Conservation (phyloP, 1,140 invertebrate species). For the Triops longicaudatus region DNA sequence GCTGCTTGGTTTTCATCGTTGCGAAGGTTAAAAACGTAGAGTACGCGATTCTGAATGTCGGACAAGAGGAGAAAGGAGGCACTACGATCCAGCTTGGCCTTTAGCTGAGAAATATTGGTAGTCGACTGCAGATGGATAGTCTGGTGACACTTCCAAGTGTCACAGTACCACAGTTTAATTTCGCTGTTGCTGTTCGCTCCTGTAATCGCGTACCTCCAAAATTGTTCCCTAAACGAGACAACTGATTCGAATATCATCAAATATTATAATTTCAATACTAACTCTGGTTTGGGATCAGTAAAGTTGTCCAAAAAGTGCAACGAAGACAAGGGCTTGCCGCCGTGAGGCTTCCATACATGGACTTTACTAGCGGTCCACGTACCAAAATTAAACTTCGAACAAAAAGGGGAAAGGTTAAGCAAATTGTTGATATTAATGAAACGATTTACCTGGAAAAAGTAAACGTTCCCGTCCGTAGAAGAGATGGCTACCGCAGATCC, state of each 20-base stretch:
- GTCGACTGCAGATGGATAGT: constrained; percentile 56
- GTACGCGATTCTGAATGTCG: constrained; percentile 57
- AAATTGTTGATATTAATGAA: too few species aligned
- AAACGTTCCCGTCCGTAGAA: constrained; percentile 73
- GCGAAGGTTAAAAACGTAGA: constrained; percentile 24
- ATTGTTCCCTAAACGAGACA: constrained; percentile 54
- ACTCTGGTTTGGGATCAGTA: constrained; percentile 70
- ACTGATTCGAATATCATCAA: constrained; percentile 17
- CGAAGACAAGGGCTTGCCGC: constrained; percentile 69
- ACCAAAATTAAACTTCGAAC: constrained; percentile 41
- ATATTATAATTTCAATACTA: constrained; percentile 42
- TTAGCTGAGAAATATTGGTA: constrained; percentile 42
- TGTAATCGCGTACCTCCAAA: constrained; percentile 91
- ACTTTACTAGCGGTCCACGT: constrained; percentile 56
- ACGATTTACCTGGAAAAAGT: constrained; percentile 72
- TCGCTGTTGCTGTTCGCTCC: constrained; percentile 81
- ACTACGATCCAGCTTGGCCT: constrained; percentile 69
- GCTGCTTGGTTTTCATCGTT: not conserved
- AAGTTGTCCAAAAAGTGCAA: constrained; percentile 89
- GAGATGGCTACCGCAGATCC: constrained; percentile 84
- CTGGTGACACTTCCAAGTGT: constrained; percentile 84
- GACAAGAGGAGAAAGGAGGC: constrained; percentile 75
- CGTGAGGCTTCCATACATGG: constrained; percentile 85
- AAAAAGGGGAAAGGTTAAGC: too few species aligned
- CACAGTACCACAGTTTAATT: constrained; percentile 88